Percentiles rank a stretch among this genome's conserved stretches.
phyloP scores from a whole-genome alignment of 1,140 invertebrate genomes.

The Calosoma granatense region DNA sequence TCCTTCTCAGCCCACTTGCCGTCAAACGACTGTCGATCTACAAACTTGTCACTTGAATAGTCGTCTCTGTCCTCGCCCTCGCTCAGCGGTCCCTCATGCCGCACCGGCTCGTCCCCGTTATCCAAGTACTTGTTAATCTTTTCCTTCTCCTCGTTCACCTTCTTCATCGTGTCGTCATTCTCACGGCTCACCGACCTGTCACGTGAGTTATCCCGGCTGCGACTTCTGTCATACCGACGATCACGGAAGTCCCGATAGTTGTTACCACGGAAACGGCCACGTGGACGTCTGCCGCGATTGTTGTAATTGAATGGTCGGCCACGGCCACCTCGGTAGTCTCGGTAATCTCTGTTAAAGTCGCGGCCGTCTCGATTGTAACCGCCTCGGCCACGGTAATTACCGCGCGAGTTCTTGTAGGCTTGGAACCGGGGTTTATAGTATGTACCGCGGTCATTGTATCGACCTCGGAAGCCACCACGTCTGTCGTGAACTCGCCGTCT shows the following conservation, averaged over 20 bases:
- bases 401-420: slow-evolving; percentile 39
- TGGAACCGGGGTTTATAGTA: slow-evolving; percentile 67
- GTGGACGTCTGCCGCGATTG: slow-evolving; percentile 24
- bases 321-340: slow-evolving; percentile 22
- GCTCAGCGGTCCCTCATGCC: slow-evolving; percentile 54
- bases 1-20: slow-evolving; percentile 49
- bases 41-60: slow-evolving; percentile 39
- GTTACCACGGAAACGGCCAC: slow-evolving; percentile 26
- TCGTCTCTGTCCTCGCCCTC: slow-evolving; percentile 63
- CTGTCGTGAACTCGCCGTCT: slow-evolving; percentile 33
- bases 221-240: slow-evolving; percentile 31
- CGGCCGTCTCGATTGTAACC: slow-evolving; percentile 43
- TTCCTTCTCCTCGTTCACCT: slow-evolving; percentile 47
- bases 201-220: slow-evolving; percentile 28
- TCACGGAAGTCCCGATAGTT: slow-evolving; percentile 50
- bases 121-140: slow-evolving; percentile 50
- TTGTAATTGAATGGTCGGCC: slow-evolving; percentile 30
- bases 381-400: slow-evolving; percentile 35
- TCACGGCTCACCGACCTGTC: slow-evolving; percentile 31
- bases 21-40: slow-evolving; percentile 46
- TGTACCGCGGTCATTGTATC: slow-evolving; percentile 57
- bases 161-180: slow-evolving; percentile 47
- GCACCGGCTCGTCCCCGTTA: slow-evolving; percentile 38
- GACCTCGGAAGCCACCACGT: slow-evolving; percentile 43
- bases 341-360: slow-evolving; percentile 40